Percentiles rank a stretch among this genome's conserved stretches.
These are phyloP conservation scores for Punctoribates punctum DNA, from an alignment of 2,888 invertebrate species.

Conservation along the genomic window DNA sequence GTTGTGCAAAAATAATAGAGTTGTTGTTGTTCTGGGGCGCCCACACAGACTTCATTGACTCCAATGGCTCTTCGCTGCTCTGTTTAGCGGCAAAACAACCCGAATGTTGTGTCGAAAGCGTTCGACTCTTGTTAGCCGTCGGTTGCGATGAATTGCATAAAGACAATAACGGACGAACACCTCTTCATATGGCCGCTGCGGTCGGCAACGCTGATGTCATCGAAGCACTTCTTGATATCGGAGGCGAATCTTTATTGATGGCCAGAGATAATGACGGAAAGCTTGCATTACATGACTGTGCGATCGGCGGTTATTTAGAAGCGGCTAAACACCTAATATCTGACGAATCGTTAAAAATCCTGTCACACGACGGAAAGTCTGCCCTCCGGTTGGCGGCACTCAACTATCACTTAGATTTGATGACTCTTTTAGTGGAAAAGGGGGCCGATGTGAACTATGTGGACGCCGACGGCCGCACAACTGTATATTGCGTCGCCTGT, in stretches of 20 bases:
- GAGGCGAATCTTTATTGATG: slow-evolving; percentile 69
- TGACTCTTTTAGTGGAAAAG: slow-evolving; percentile 65
- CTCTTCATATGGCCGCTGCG: slow-evolving; percentile 90
- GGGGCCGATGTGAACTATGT: slow-evolving; percentile 78
- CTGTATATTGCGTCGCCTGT: slow-evolving; percentile 77
- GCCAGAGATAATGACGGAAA: slow-evolving; percentile 89
- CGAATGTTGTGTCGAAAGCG: slow-evolving; percentile 62
- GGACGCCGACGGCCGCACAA: slow-evolving; percentile 87
- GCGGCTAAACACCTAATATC: slow-evolving; percentile 27
- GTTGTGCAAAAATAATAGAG: slow-evolving; percentile 79
- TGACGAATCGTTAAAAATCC: slow-evolving; percentile 59
- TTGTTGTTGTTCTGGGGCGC: slow-evolving; percentile 87
- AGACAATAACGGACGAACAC: slow-evolving; percentile 96
- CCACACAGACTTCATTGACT: slow-evolving; percentile 89
- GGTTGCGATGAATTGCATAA: slow-evolving; percentile 62
- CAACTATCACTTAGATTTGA: slow-evolving; percentile 73
- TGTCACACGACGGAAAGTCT: slow-evolving; percentile 79
- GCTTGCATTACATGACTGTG: slow-evolving; percentile 58
- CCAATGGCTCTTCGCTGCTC: slow-evolving; percentile 79
- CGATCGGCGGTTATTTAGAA: background rate
- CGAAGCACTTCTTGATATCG: slow-evolving; percentile 75
- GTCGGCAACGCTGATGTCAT: slow-evolving; percentile 83
- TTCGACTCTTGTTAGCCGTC: slow-evolving; percentile 78
- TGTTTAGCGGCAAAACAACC: slow-evolving; percentile 46
- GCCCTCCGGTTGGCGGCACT: slow-evolving; percentile 66